Base-by-base conservation (phyloP, 2,888 invertebrate genomes). In the Aricia artaxerxes region DNA sequence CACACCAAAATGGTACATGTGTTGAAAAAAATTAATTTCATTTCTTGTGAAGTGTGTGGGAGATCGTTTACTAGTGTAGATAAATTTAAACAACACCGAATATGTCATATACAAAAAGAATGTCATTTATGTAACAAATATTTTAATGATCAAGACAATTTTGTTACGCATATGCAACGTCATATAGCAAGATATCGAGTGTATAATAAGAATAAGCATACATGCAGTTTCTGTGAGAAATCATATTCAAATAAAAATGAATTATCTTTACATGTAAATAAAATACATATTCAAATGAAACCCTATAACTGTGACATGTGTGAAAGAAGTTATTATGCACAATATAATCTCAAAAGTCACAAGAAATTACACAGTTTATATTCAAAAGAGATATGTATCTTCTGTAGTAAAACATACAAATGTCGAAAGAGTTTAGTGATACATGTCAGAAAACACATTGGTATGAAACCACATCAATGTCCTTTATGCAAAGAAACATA, bases 261-360 rank as follows among this genome's bases (percentile, higher is more conserved):
- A 82, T 89, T 94, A 1, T 90, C 90, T 0, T 80, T 92, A 0
- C 94, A 94, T 72, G 92, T 94, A 0, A 94, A 94, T 85, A 94
- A 92, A 81, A 84, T 87, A 0, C 94, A 94, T 86, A 89, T 94
- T 78, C 91, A 91, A 86, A 92, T 94, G 73, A 94, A 93, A 85
- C 93, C 94, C 0, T 93, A 91, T 81, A 83, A 82, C 77, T 94
- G 94, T 80, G 93, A 94, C 77, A 94, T 94, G 94, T 94, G 94
- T 44, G 92, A 93, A 0, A 86, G 84, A 75, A 87, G 90, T n/a
- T 94, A 91, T 82, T 93, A 94, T 78, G 90, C 92, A 0, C 91
- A 92, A 76, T 84, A 84, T 5, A 90, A 92, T 83, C 84, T 94
- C 82, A 86, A 79, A n/a, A 84, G 86, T 78, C 94, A 94, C 80